Conservation (phyloP, 2,113 vertebrate genomes). For the Etheostoma spectabile region DNA sequence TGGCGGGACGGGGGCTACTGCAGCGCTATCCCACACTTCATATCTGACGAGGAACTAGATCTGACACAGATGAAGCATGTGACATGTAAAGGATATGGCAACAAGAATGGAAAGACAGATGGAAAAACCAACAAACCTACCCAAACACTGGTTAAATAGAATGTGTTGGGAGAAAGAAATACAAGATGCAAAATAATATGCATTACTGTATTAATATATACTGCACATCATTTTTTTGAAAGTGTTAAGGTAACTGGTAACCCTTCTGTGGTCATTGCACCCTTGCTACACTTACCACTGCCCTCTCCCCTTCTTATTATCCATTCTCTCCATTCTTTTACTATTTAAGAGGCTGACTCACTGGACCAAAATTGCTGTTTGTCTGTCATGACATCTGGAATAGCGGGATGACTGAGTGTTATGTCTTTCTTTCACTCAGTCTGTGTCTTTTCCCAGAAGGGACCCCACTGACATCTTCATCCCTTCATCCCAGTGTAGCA, state of each 20-base stretch:
- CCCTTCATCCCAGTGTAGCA: slow-evolving; percentile 76
- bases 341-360: slow-evolving; percentile 75
- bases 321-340: slow-evolving; percentile 53
- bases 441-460: slow-evolving; percentile 73
- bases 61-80: slow-evolving; percentile 56
- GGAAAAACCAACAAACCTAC: slow-evolving; percentile 35
- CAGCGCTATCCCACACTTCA: slow-evolving; percentile 40
- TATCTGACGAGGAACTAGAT: slow-evolving; percentile 41
- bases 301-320: slow-evolving; percentile 65
- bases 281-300: slow-evolving; percentile 45
- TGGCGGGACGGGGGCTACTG: slow-evolving; percentile 49
- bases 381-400: slow-evolving; percentile 79
- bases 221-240: no score
- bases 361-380: slow-evolving; percentile 71
- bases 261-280: slow-evolving; percentile 46
- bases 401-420: slow-evolving; percentile 77
- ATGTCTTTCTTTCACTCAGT: slow-evolving; percentile 71
- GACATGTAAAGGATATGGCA: slow-evolving; percentile 38
- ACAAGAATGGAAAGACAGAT: slow-evolving; percentile 45
- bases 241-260: slow-evolving; percentile 45
- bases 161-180: slow-evolving; percentile 15
- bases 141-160: slow-evolving; percentile 3
- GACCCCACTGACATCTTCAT: slow-evolving; percentile 79
- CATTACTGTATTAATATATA: no score
- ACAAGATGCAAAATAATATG: neutral